Percentiles rank a stretch among this genome's conserved stretches.
These are phyloP conservation scores for Bombyx mandarina DNA, from an alignment of 1,140 invertebrate species.

Conservation along the genomic window DNA sequence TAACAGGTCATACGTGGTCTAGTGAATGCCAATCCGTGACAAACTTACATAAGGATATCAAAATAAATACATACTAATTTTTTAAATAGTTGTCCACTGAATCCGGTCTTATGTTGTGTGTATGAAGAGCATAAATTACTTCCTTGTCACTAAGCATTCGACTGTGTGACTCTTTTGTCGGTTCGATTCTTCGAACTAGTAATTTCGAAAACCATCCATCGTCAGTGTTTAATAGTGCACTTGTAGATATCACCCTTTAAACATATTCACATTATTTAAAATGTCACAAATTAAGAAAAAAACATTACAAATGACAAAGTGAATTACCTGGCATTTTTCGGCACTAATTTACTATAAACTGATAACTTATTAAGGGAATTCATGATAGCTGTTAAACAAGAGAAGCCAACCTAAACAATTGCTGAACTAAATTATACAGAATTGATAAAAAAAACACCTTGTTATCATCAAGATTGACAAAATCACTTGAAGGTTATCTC, in stretches of 20 bases:
- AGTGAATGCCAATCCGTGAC: conserved; percentile 13
- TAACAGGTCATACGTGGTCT: conserved; percentile 29
- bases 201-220: conserved; percentile 93
- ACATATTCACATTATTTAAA: conserved; percentile 26
- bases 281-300: conserved; percentile 23
- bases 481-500: conserved; percentile 68
- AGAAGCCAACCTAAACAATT: conserved; percentile 11
- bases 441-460: conserved; percentile 13
- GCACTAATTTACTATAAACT: conserved; percentile 35
- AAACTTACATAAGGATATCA: conserved; percentile 22
- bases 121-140: conserved; percentile 93
- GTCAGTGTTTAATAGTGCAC: conserved; percentile 62
- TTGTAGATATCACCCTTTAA: conserved; percentile 60
- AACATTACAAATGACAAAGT: conserved; percentile 8
- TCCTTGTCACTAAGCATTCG: conserved; percentile 95
- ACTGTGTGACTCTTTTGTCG: conserved; percentile 95
- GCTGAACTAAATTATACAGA: conserved; percentile 9
- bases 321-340: conserved; percentile 55
- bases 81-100: conserved; percentile 87
- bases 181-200: conserved; percentile 91
- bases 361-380: conserved; percentile 49
- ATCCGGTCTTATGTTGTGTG: conserved; percentile 93
- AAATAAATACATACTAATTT: conserved; percentile 85
- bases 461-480: conserved; percentile 43
- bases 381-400: conserved; percentile 28